Evolutionary conservation across 2,888 invertebrate genomes (phyloP).

Genomic region (Pristionchus arcanus): DNA sequence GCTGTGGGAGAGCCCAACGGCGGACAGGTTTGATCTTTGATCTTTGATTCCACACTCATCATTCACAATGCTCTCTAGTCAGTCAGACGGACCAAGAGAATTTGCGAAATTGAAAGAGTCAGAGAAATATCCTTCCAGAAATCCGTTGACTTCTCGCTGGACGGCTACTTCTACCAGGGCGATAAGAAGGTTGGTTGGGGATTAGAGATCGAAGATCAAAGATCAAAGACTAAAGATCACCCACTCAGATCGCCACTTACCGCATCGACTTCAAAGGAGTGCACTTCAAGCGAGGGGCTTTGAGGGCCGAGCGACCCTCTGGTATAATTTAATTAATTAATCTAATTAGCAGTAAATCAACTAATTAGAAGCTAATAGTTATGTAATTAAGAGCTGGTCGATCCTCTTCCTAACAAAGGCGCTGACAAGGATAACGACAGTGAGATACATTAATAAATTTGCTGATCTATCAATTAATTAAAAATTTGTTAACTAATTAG

Average conservation of each 20-base stretch:
- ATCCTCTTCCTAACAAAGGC: no score
- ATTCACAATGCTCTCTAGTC: neutral
- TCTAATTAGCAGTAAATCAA: neutral
- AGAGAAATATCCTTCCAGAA: neutral
- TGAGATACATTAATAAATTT: no score
- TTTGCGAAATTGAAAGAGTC: neutral
- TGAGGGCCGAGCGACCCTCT: neutral
- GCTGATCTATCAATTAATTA: no score
- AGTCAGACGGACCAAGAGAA: neutral
- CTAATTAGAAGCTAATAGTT: neutral
- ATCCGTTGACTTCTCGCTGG: conserved; percentile 17
- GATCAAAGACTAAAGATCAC: neutral
- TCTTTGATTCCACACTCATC: neutral
- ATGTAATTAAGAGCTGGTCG: no score
- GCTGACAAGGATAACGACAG: no score
- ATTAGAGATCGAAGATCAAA: neutral
- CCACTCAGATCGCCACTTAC: neutral
- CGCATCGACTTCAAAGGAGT: conserved; percentile 42
- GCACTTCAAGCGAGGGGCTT: neutral
- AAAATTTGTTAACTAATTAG: no score
- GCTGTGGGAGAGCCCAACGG: conserved; percentile 25
- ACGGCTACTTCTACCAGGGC: conserved; percentile 17
- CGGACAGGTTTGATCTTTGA: conserved; percentile 26
- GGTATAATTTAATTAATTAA: neutral
- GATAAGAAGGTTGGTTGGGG: neutral